Conservation (phyloP, 2,113 vertebrate species). For the Nyctereutes procyonoides region DNA sequence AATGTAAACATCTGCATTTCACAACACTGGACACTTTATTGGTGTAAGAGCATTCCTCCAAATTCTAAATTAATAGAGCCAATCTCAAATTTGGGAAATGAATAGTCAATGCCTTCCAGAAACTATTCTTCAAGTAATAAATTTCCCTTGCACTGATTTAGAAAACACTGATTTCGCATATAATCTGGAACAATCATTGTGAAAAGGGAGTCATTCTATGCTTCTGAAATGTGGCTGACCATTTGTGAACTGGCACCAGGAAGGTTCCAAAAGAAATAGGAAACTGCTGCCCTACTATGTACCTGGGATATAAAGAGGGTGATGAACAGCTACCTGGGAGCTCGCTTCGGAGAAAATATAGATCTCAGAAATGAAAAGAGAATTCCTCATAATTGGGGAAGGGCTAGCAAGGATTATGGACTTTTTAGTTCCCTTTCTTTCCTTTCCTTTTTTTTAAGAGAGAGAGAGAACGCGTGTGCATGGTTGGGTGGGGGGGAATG, state of each 20-base stretch:
- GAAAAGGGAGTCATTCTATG: not conserved
- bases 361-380: not conserved
- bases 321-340: not conserved
- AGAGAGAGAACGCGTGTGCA: too few species aligned
- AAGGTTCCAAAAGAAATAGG: not conserved
- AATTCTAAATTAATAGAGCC: conserved; percentile 32
- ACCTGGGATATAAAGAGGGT: not conserved
- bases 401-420: not conserved
- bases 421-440: not conserved
- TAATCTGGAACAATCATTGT: not conserved
- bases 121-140: not conserved
- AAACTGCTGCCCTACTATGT: not conserved
- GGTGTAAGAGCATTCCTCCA: not conserved
- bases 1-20: conserved; percentile 18
- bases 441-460: too few species aligned
- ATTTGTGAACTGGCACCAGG: not conserved
- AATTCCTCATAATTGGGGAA: not conserved
- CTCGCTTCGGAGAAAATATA: not conserved
- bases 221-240: not conserved
- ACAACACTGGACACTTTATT: not conserved
- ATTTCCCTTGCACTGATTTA: not conserved
- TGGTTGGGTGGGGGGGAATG: too few species aligned
- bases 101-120: not conserved
- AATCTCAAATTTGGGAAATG: not conserved
- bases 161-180: not conserved